Base-by-base conservation (phyloP, 2,888 invertebrate genomes). In the Leptinotarsa tumamoca region DNA sequence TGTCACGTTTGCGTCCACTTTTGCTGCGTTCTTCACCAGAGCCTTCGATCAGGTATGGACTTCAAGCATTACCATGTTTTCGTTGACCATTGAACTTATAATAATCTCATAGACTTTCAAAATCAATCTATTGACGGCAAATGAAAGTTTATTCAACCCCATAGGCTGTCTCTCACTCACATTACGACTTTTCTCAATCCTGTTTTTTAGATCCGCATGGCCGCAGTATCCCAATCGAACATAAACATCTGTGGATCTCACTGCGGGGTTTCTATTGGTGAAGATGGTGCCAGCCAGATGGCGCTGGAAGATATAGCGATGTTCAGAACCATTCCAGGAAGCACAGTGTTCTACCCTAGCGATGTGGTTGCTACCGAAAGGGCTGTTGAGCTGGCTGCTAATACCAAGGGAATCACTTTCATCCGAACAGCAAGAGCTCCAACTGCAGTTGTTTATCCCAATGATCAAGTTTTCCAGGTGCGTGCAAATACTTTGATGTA, bases 281-380 rank as follows among this genome's bases (percentile, higher is more conserved):
- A 98, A 89, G 98, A 99, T 89, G 98, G 98, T 0, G 98, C 99
- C 21, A 97, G 96, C 73, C 99, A 99, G 90, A 99, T 99, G 99
- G 99, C 97, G 3, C 91, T 99, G 18, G 99, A 99, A 90, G 99
- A 99, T 89, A 88, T 99, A 75, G 96, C 98, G 1, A 92, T 99
- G 91, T 99, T 99, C 93, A 92, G 99, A 63, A 89, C 95, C 4
- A 92, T 99, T 80, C 98, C 98, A 71, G 94, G 94, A 77, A 91
- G 92, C 79, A 94, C 93, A 2, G 90, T 95, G 3, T 95, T 95
- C 89, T 95, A 95, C 85, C 95, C 95, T 63, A 90, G 94, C 54
- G 99, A 99, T 89, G 99, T 98, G 0, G 98, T 99, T 13, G 94
- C 96, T 51, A 91, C 94, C 43, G 99, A 99, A 89, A 92, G 98